These are phyloP conservation scores for Tenthredo amoena DNA, from an alignment of 2,888 invertebrate genomes.

Conservation along the genomic window DNA sequence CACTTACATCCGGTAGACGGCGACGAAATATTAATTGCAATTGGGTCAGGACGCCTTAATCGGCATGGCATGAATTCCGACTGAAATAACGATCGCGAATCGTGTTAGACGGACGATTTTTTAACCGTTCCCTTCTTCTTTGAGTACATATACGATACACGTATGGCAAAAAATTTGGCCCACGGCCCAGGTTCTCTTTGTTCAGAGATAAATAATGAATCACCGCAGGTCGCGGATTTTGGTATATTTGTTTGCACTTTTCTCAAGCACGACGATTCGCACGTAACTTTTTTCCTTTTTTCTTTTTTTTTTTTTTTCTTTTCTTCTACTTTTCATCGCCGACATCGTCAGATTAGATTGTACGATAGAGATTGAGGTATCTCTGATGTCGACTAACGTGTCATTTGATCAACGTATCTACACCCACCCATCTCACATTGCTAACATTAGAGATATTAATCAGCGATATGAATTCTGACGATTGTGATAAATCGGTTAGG, in stretches of 20 bases:
- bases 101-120: not conserved
- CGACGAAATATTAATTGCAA: constrained; percentile 27
- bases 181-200: not conserved
- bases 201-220: not conserved
- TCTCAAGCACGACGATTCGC: not conserved
- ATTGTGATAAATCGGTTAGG: not conserved
- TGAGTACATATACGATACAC: not conserved
- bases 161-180: not conserved
- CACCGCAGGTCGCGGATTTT: not conserved
- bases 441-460: not conserved
- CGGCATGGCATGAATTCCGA: not conserved
- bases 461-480: not conserved
- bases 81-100: not conserved
- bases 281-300: not conserved
- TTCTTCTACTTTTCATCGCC: not conserved
- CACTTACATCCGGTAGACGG: constrained; percentile 4
- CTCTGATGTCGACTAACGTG: not conserved
- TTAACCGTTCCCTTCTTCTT: not conserved
- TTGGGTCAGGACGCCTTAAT: constrained; percentile 14
- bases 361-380: not conserved
- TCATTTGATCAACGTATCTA: not conserved
- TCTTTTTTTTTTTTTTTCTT: not conserved
- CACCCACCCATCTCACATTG: not conserved
- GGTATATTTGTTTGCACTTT: not conserved
- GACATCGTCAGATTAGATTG: not conserved